Evolutionary conservation across 2,888 invertebrate species (phyloP), one percentile per base, ranked within the genome.

Genomic region (Cabera pusaria): DNA sequence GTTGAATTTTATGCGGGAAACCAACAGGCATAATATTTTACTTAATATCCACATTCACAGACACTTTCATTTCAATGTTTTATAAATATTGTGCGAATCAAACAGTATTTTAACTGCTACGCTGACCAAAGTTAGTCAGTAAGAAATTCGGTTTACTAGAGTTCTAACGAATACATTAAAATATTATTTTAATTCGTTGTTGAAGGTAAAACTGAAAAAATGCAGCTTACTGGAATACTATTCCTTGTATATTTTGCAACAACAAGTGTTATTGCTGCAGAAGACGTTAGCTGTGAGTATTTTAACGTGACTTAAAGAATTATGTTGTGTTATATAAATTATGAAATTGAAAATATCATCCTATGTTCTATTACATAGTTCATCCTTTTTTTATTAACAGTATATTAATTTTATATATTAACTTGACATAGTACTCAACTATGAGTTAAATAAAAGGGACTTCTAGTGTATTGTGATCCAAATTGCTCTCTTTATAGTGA

Each of bases 221-320:
- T 85, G 82, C 65, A 74, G 49, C 44, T 70, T 21, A 51, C 51
- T 36, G 55, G 52, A 4, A 20, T 83, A 1, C 18, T 79, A 35
- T 64, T 75, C 31, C 48, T 77, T 9, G 27, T 72, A 1, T 77
- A 68, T 48, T 36, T 74, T 12, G 51, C 78, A 2, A 58, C 64
- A 0, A 56, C 67, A n/a, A n/a, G n/a, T n/a, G n/a, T n/a, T n/a
- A n/a, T n/a, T 18, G 61, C 60, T 26, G 77, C 82, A 4, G 87
- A 87, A 42, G 87, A 87, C 33, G 79, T 85, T 2, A 87, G 84
- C 56, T 87, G 87, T 87, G 56, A 87, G 87, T 85, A 41, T 16
- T n/a, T n/a, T n/a, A n/a, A n/a, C n/a, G n/a, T n/a, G n/a, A n/a
- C n/a, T n/a, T n/a, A n/a, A n/a, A n/a, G n/a, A n/a, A n/a, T n/a